These are phyloP conservation scores for Tipula vernalis DNA, from an alignment of 2,888 invertebrate genomes.

Conservation along the genomic window DNA sequence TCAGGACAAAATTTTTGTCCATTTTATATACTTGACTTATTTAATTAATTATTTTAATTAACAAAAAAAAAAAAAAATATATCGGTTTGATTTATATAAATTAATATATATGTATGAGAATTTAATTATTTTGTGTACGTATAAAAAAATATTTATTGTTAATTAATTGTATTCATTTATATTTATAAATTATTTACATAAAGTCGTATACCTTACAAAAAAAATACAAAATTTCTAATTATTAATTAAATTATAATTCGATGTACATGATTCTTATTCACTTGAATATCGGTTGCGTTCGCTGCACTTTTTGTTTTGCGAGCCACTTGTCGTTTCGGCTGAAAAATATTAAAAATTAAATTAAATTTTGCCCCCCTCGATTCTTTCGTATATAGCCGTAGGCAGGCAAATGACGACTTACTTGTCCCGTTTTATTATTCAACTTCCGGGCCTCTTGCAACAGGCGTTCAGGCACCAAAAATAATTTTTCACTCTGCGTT, in stretches of 20 bases:
- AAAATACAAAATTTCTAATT: not conserved
- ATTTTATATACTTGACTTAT: not conserved
- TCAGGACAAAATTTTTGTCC: not conserved
- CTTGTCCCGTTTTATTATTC: constrained; percentile 27
- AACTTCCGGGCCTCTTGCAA: constrained; percentile 45
- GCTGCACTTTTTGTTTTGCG: constrained; percentile 23
- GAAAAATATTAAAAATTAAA: constrained; percentile 8
- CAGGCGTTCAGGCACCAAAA: constrained; percentile 64
- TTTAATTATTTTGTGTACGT: not conserved
- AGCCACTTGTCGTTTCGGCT: constrained; percentile 30
- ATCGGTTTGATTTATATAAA: not conserved
- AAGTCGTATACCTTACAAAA: not conserved
- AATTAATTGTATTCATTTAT: not conserved
- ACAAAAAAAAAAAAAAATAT: not conserved
- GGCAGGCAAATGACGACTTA: constrained; percentile 16
- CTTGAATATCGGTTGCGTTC: constrained; percentile 14
- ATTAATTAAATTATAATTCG: constrained; percentile 25
- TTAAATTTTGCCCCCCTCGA: too few relatives aligned
- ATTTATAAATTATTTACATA: not conserved
- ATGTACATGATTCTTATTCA: constrained; percentile 32
- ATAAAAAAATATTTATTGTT: not conserved
- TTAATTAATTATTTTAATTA: not conserved
- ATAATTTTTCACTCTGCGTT: constrained; percentile 61
- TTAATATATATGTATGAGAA: not conserved
- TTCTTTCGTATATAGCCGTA: too few relatives aligned